Base-by-base conservation (phyloP, 2,797 vertebrate species). In the Chaetophractus vellerosus region DNA sequence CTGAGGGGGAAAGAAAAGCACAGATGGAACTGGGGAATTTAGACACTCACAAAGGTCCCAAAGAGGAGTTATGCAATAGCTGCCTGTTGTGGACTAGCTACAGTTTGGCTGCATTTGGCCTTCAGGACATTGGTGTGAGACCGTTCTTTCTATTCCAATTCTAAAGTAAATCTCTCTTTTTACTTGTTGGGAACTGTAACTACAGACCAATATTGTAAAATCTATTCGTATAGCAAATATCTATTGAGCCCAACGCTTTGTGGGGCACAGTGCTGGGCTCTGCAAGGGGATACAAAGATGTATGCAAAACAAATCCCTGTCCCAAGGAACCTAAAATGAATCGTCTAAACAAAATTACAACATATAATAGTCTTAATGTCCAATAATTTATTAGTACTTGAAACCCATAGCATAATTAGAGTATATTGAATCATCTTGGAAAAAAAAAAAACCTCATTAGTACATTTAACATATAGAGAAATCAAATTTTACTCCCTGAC, bases 91-190 rank as follows among this genome's bases (percentile, higher is more conserved):
- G 33, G 86, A 28, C 28, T 28, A 23, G 9, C 85, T 92, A 52
- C 9, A 55, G 31, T 90, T 82, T 61, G 24, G 33, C 52, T 79
- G 5, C 31, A 50, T 66, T 93, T 90, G 66, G 88, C 84, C 72
- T 85, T 86, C 12, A n/a, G 57, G 74, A 74, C 80, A 55, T n/a
- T 63, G 50, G 10, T 61, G 38, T 66, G 63, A 87, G 23, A 26
- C 55, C 48, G 12, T 71, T 75, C 85, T 78, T 93, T 93, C 50
- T 63, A 89, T 88, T 4, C 50, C 26, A 84, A 5, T 94, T 93
- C 18, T 91, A 38, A 87, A 76, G 92, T 48, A 90, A 91, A 26
- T 81, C 66, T 84, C 76, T 10, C 75, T 66, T 88, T 78, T 92
- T 82, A 69, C 16, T 55, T n/a, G 69, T 78, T 55, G 48, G 38